Percentiles rank a stretch among this genome's conserved stretches.
phyloP scores from a whole-genome alignment of 2,888 invertebrate species.

The Rotaria socialis region DNA sequence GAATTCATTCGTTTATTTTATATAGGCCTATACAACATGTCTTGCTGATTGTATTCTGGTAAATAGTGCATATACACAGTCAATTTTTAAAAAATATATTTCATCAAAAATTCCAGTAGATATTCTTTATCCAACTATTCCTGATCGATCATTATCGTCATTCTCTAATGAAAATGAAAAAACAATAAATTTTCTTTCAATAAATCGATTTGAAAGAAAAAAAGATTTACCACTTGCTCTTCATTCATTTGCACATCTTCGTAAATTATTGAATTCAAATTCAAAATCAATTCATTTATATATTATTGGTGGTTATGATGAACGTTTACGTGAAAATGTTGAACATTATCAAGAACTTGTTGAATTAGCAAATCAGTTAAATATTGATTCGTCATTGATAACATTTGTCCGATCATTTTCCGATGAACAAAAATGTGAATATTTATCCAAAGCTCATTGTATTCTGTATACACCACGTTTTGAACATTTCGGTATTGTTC shows the following conservation, averaged over 20 bases:
- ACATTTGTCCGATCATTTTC: conserved; percentile 69
- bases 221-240: conserved; percentile 86
- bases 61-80: conserved; percentile 84
- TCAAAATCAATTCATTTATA: conserved; percentile 69
- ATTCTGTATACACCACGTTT: conserved; percentile 89
- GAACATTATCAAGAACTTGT: conserved; percentile 75
- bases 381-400: conserved; percentile 56
- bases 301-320: conserved; percentile 93
- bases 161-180: conserved; percentile 51
- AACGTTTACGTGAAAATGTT: conserved; percentile 77
- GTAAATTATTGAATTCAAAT: conserved; percentile 50
- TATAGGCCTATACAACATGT: conserved; percentile 71
- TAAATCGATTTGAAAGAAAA: conserved; percentile 93
- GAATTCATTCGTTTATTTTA: no score
- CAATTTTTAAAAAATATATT: conserved; percentile 74
- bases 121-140: conserved; percentile 79
- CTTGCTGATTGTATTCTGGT: conserved; percentile 83
- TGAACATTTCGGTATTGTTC: conserved; percentile 99
- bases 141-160: conserved; percentile 50
- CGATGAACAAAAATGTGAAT: conserved; percentile 75
- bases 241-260: conserved; percentile 68
- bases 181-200: conserved; percentile 73
- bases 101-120: conserved; percentile 70
- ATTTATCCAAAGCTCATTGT: conserved; percentile 73
- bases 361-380: conserved; percentile 66